Conservation (phyloP, 2,888 invertebrate species). For the Meganola albula region DNA sequence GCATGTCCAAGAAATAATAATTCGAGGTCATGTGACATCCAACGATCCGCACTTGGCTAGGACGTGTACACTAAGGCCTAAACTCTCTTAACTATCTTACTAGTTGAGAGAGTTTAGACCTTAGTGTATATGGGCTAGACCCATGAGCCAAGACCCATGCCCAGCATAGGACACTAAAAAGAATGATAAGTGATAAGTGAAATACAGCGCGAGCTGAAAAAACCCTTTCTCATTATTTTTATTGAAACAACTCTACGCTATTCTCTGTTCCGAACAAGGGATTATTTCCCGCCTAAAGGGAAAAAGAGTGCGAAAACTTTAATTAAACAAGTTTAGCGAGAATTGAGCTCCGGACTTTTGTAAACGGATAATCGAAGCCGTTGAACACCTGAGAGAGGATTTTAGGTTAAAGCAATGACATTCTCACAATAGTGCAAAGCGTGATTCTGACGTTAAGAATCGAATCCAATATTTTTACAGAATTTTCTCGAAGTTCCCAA, state of each 20-base stretch:
- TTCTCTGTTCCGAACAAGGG: slow-evolving; percentile 51
- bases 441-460: slow-evolving; percentile 26
- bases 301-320: slow-evolving; percentile 77
- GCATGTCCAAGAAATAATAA: too few species aligned
- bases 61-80: too few species aligned
- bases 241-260: slow-evolving; percentile 34
- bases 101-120: too few species aligned
- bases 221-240: too few species aligned
- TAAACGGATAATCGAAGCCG: slow-evolving; percentile 73
- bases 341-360: slow-evolving; percentile 70
- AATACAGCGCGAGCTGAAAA: too few species aligned
- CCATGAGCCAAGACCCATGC: too few species aligned
- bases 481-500: slow-evolving; percentile 22
- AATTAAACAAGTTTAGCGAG: slow-evolving; percentile 76
- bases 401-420: slow-evolving; percentile 40
- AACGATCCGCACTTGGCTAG: too few species aligned
- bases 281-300: slow-evolving; percentile 72
- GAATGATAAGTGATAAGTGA: too few species aligned
- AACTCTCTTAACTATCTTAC: too few species aligned
- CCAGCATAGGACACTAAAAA: too few species aligned
- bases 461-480: slow-evolving; percentile 17
- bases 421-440: slow-evolving; percentile 30
- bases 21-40: too few species aligned
- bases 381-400: slow-evolving; percentile 65
- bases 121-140: too few species aligned